These are phyloP conservation scores for Oncorhynchus tshawytscha DNA, from an alignment of 2,113 vertebrate species.

Conservation along the genomic window DNA sequence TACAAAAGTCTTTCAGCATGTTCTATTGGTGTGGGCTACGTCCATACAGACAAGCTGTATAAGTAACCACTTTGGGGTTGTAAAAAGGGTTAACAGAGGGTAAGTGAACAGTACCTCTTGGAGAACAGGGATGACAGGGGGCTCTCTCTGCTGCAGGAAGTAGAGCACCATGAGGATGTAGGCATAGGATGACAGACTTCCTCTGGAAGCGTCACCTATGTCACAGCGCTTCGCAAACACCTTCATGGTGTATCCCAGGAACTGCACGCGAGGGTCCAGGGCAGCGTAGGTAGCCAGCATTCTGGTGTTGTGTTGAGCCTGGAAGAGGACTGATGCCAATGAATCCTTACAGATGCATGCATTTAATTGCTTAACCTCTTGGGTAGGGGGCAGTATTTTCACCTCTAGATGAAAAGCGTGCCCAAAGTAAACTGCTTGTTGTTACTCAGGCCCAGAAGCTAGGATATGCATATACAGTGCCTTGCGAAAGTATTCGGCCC, in stretches of 20 bases:
- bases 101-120: constrained; percentile 82
- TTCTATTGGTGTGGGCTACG: too few relatives aligned
- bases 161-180: constrained; percentile 99
- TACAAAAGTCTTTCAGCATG: too few relatives aligned
- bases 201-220: constrained; percentile 96
- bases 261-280: constrained; percentile 92
- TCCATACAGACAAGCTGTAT: too few relatives aligned
- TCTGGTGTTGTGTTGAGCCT: constrained; percentile 98
- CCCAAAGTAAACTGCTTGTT: too few relatives aligned
- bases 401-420: too few relatives aligned
- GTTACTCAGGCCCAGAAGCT: too few relatives aligned
- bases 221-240: constrained; percentile 99
- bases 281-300: constrained; percentile 97
- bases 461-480: too few relatives aligned
- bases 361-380: too few relatives aligned
- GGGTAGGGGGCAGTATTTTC: too few relatives aligned
- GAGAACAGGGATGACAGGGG: constrained; percentile 94
- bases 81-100: neutral
- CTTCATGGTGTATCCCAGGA: constrained; percentile 96
- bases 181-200: constrained; percentile 97
- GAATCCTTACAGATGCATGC: neutral
- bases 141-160: constrained; percentile 95
- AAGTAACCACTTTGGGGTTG: neutral
- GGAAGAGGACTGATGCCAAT: neutral
- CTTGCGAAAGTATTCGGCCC: too few relatives aligned